Conservation (phyloP, 2,113 vertebrate genomes). For the Pteruthius melanotis region DNA sequence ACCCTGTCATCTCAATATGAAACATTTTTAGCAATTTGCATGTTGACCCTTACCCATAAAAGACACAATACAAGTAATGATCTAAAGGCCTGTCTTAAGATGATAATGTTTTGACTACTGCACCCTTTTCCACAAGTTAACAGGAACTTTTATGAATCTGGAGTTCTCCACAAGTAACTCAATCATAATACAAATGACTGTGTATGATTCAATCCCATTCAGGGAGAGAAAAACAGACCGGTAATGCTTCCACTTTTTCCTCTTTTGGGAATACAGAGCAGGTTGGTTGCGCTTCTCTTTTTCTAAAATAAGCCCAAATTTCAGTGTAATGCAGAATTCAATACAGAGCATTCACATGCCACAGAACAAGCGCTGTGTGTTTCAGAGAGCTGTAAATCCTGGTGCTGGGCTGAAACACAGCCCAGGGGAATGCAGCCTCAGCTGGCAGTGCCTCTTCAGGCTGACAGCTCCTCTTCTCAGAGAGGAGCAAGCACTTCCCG, state of each 20-base stretch:
- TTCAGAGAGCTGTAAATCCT: constrained; percentile 3
- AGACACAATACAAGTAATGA: neutral
- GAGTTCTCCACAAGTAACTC: neutral
- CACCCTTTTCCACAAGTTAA: neutral
- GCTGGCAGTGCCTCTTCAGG: neutral
- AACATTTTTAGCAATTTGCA: neutral
- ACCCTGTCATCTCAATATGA: neutral
- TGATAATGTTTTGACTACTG: neutral
- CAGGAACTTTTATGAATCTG: neutral
- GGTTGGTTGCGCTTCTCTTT: neutral
- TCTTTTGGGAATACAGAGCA: neutral
- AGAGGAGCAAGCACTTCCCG: neutral
- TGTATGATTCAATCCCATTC: neutral
- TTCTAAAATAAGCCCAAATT: neutral
- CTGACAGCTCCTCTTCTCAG: neutral
- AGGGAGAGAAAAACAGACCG: neutral
- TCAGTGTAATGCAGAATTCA: neutral
- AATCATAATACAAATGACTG: neutral
- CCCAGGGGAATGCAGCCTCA: neutral
- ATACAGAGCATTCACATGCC: neutral
- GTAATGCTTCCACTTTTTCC: neutral
- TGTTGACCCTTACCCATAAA: neutral
- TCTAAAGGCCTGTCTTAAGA: neutral
- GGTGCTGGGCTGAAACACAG: neutral
- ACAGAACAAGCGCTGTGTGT: neutral